Evolutionary conservation across 53 echinoderm and acorn worm genomes (phyloP), one percentile per base, ranked within the genome.

Genomic region (Holothuria leucospilota): DNA sequence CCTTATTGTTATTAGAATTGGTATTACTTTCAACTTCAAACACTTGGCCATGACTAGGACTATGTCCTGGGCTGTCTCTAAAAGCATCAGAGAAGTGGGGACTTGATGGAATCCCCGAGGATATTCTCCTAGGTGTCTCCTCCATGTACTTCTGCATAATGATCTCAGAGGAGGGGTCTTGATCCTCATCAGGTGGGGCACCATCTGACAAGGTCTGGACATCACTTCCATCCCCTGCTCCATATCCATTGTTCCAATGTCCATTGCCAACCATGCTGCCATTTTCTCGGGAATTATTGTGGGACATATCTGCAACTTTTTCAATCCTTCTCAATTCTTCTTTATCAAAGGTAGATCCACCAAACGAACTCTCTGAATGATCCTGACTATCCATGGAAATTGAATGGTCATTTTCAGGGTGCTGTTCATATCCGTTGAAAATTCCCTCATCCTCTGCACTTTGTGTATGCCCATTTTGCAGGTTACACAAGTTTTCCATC

Each of bases 81-180:
- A 26, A 67, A 25, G 13, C 67, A 29, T 67, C 67, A 12, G 53
- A 75, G 28, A 75, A 39, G 27, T 21, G 25, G 52, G 75, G 52
- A 28, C 28, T 75, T 75, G 49, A 16, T 15, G 39, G 72, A 39
- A 72, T 46, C 49, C 72, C 72, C 1, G 72, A 72, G 20, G 72
- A 39, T 41, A 14, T 5, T 18, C 56, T 56, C 56, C 56, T 56
- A 13, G 95, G 95, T 29, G 95, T 92, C 21, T 92, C 90, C 78
- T 92, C 84, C 95, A 95, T 92, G 86, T 95, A 95, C 38, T 84
- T 90, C 87, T 87, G 88, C 89, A 95, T 68, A 56, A 88, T 65
- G 78, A 77, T 78, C 10, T 78, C 71, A n/a, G 85, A 84, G 26
- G 88, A 82, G 0, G 79, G 79, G 27, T 78, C 81, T 62, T 81